Evolutionary conservation across 2,888 invertebrate genomes (phyloP).

Genomic region (Chorisops tibialis): DNA sequence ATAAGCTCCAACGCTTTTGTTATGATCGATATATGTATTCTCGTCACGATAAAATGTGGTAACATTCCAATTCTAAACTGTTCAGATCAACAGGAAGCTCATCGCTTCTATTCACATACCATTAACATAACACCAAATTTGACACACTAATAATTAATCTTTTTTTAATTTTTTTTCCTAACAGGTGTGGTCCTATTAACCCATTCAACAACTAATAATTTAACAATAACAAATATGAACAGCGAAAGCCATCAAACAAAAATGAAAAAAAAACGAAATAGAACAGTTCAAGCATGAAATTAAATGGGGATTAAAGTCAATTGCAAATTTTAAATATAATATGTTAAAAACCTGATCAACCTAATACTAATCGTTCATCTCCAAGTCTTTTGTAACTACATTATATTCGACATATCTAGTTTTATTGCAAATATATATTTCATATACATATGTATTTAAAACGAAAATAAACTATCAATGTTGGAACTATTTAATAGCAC

Average conservation of each 20-base stretch:
- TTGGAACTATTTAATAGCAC: no score
- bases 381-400: not conserved
- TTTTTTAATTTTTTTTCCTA: constrained; percentile 39
- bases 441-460: no score
- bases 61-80: no score
- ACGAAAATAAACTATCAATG: no score
- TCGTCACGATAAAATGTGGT: no score
- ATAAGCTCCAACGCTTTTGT: no score
- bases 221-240: constrained; percentile 34
- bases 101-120: no score
- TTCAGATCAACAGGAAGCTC: no score
- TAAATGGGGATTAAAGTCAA: not conserved
- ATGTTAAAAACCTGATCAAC: not conserved
- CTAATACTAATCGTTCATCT: not conserved
- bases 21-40: no score
- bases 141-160: no score
- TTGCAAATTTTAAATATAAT: not conserved
- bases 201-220: constrained; percentile 36
- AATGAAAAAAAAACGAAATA: constrained; percentile 33
- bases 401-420: not conserved
- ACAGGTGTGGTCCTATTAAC: constrained; percentile 54
- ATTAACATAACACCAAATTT: no score
- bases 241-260: constrained; percentile 35
- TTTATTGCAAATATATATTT: no score
- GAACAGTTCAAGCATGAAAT: not conserved